Evolutionary conservation across 2,797 vertebrate genomes (phyloP), one percentile per base, ranked within the genome.

Genomic region (Coregonus suidteri): DNA sequence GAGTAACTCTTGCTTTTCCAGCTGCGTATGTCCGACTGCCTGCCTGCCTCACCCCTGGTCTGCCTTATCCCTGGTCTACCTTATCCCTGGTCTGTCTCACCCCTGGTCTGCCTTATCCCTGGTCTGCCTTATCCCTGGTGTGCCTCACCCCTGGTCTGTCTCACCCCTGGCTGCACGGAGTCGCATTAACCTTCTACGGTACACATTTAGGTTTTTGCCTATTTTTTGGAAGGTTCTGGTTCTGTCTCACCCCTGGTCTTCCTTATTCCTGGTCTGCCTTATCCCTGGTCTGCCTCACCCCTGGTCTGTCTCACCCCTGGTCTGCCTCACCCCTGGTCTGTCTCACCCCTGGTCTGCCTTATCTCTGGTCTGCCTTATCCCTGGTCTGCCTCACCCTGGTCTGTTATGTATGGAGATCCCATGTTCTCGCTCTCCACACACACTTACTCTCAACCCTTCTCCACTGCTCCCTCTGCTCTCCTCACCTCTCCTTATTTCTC

Each of bases 1-100:
- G 70, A 77, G 80, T 71, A 71, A 70, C 76, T 84, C 81, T 83
- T 93, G 91, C 91, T 94, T 93, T 89, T 90, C 88, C 91, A 94
- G 93, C 93, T 95, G 93, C 6, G 83, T 84, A 83, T 69, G 76
- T 84, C 5, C 25, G 20, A 3, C 85, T 81, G 71, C 79, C 85
- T 87, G n/a, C 65, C 84, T 85, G 83, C 90, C 71, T 90, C 6
- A 13, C 5, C 84, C 81, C 79, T 81, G 86, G 78, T 85, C 86
- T 83, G 77, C 88, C 65, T 54, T 18, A 31, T 15, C 62, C 37
- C 41, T 82, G 75, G 79, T 87, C 78, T 77, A 80, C 7, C 72
- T 90, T 0, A 25, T 0, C 84, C 82, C 80, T 82, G 84, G 78
- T 85, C 86, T 83, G 77, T 87, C 51, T 68, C 52, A 31, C 25